A percentile compares a stretch with the other conserved stretches of the same genome.
These are phyloP conservation scores for Pristionchus entomophagus DNA, from an alignment of 2,888 invertebrate genomes.

Conservation along the genomic window DNA sequence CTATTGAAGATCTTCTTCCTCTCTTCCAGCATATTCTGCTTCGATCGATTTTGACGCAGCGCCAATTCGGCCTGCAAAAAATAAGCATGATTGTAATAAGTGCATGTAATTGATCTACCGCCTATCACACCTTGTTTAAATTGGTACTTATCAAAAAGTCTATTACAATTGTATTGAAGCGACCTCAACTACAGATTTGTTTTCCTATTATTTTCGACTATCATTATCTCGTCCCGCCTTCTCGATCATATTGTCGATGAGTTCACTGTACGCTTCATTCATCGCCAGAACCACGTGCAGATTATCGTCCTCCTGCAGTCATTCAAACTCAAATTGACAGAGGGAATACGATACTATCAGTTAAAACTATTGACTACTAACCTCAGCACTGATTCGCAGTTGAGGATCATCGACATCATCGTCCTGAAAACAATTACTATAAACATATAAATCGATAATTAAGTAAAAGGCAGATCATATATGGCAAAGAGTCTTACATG, in stretches of 20 bases:
- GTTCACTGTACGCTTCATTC: constrained; percentile 66
- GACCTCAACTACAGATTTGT: too few relatives aligned
- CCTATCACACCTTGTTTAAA: too few relatives aligned
- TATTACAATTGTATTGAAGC: too few relatives aligned
- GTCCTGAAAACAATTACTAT: neutral
- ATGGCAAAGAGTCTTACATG: neutral
- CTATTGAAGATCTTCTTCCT: constrained; percentile 49
- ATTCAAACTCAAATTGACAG: neutral
- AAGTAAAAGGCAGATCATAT: too few relatives aligned
- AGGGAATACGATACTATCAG: neutral
- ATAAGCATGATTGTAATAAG: neutral
- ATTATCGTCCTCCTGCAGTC: constrained; percentile 25
- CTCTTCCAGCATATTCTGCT: constrained; percentile 50
- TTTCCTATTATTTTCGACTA: too few relatives aligned
- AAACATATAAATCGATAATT: neutral
- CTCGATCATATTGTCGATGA: constrained; percentile 56
- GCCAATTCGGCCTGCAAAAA: constrained; percentile 54
- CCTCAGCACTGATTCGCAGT: neutral
- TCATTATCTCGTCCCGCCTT: neutral
- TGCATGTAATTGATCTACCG: neutral
- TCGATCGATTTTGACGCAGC: constrained; percentile 55
- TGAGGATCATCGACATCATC: neutral
- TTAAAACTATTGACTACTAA: neutral
- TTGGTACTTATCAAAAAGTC: too few relatives aligned
- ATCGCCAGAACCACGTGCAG: constrained; percentile 55